Percentiles rank a stretch among this genome's conserved stretches.
Evolutionary conservation across 2,888 invertebrate genomes (phyloP).

Genomic region (Hirtodrosophila cameraria): DNA sequence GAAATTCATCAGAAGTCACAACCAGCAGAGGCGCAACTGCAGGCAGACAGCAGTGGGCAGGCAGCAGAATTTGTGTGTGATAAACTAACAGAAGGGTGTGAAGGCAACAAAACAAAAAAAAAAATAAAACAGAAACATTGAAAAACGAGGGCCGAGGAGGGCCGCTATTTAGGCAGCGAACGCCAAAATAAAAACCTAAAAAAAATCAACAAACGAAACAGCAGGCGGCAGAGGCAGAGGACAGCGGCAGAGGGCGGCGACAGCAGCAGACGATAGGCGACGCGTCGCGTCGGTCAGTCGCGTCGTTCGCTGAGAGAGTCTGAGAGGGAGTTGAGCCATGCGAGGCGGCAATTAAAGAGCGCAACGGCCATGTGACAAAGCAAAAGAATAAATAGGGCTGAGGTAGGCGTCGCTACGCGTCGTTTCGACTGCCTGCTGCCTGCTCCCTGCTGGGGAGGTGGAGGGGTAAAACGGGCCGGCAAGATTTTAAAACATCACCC

Average conservation of each 20-base stretch:
- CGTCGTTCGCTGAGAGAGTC: conserved; percentile 16
- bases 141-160: conserved; percentile 44
- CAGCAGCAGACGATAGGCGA: conserved; percentile 45
- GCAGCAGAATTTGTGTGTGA: conserved; percentile 52
- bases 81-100: conserved; percentile 66
- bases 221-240: conserved; percentile 67
- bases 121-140: conserved; percentile 23
- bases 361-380: conserved; percentile 74
- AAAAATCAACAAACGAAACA: conserved; percentile 69
- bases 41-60: conserved; percentile 37
- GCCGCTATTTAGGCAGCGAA: conserved; percentile 50
- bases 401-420: conserved; percentile 64
- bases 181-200: conserved; percentile 73
- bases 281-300: conserved; percentile 65
- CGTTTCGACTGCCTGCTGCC: conserved; percentile 27
- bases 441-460: too few relatives aligned
- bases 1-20: conserved; percentile 70
- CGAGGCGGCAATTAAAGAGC: conserved; percentile 68
- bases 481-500: conserved; percentile 70
- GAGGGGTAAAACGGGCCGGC: conserved; percentile 47
- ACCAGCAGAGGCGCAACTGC: conserved; percentile 32
- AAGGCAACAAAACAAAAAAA: conserved; percentile 37
- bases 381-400: conserved; percentile 73
- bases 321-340: conserved; percentile 54
- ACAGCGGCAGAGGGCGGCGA: too few relatives aligned